Evolutionary conservation across 2,888 invertebrate genomes (phyloP).

Genomic region (Arenicola marina): DNA sequence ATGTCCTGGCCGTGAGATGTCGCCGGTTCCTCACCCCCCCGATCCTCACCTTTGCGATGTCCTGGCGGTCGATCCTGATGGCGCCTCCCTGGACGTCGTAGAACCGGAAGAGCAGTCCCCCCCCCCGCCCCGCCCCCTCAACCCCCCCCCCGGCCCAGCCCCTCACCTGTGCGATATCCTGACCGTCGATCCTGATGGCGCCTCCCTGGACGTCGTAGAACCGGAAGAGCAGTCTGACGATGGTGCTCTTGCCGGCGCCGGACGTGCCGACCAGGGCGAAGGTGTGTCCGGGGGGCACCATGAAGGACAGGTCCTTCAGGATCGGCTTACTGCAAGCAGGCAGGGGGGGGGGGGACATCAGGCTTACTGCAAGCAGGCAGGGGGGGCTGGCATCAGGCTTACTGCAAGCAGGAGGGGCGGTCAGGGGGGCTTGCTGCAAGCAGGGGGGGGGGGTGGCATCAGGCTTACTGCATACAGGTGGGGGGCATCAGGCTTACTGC

Average conservation of each 20-base stretch:
- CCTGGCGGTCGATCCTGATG: constrained; percentile 57
- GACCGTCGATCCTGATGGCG: constrained; percentile 54
- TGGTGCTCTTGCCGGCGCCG: constrained; percentile 61
- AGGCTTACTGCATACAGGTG: too few species aligned
- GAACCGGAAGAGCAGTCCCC: constrained; percentile 62
- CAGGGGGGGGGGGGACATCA: constrained; percentile 16
- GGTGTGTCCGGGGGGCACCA: constrained; percentile 56
- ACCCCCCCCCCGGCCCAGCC: too few species aligned
- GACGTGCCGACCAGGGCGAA: constrained; percentile 48
- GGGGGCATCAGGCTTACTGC: too few species aligned
- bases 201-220: constrained; percentile 61
- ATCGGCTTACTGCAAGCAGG: constrained; percentile 49
- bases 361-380: not conserved
- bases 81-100: constrained; percentile 59
- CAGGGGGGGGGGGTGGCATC: too few species aligned
- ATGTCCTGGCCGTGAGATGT: too few species aligned
- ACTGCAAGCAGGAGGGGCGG: too few species aligned
- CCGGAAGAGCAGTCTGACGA: constrained; percentile 62
- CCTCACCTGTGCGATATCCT: constrained; percentile 52
- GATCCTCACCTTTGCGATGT: constrained; percentile 52
- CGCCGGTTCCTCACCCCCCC: too few species aligned
- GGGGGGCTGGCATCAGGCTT: too few species aligned
- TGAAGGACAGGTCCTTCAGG: constrained; percentile 50
- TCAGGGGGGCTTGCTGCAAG: too few species aligned
- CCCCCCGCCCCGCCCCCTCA: too few species aligned